Evolutionary conservation across 2,888 invertebrate genomes (phyloP).

Genomic region (Thera britannica): DNA sequence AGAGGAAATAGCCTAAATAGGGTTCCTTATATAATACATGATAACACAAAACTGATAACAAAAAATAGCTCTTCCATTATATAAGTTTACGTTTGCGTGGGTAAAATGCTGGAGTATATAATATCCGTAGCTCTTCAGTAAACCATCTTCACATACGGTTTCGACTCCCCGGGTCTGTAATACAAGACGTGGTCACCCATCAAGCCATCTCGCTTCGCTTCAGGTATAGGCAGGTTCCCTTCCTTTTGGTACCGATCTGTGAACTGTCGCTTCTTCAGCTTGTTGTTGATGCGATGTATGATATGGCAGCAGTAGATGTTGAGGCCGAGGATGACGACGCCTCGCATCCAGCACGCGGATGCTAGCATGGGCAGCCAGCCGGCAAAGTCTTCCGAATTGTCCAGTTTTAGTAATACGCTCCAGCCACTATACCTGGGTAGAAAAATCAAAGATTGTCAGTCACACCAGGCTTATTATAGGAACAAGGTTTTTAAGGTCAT

Average conservation of each 20-base stretch:
- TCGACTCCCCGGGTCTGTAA: constrained; percentile 54
- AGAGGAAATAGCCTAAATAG: no score
- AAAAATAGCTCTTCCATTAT: no score
- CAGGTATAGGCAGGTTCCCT: constrained; percentile 59
- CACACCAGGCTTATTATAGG: no score
- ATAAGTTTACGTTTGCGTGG: background rate
- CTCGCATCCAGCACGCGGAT: constrained; percentile 63
- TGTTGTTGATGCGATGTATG: constrained; percentile 45
- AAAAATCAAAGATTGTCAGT: background rate
- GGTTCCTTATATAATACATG: no score
- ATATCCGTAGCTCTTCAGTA: background rate
- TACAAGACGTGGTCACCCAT: constrained; percentile 48
- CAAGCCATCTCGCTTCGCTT: constrained; percentile 43
- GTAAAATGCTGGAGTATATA: no score
- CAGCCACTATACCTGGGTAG: constrained; percentile 66
- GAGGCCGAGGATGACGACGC: constrained; percentile 54
- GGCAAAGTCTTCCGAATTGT: constrained; percentile 59
- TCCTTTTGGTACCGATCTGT: constrained; percentile 44
- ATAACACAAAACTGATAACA: no score
- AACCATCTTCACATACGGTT: constrained; percentile 42
- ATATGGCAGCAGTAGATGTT: constrained; percentile 63
- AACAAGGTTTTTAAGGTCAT: no score
- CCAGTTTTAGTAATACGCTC: constrained; percentile 58
- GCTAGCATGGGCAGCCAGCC: constrained; percentile 71
- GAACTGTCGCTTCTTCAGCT: constrained; percentile 55